These are phyloP conservation scores for Nyctalus aviator DNA, from an alignment of 2,797 vertebrate species.

Conservation along the genomic window DNA sequence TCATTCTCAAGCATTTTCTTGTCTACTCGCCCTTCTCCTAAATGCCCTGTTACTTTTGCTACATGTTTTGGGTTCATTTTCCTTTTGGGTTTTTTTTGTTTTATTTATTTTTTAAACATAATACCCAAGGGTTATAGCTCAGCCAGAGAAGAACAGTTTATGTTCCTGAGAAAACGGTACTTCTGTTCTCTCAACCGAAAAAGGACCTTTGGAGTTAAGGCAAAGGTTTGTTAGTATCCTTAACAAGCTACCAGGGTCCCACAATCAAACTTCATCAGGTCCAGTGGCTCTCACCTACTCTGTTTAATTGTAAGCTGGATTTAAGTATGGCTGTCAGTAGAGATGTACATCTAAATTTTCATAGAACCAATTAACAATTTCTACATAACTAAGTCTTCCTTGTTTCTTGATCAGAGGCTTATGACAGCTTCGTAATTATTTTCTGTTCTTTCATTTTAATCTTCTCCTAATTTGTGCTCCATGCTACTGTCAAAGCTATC, in stretches of 20 bases:
- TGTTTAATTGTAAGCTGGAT: neutral
- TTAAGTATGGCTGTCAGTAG: neutral
- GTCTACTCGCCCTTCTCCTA: neutral
- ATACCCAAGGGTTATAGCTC: neutral
- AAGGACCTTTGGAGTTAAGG: neutral
- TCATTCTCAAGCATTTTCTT: neutral
- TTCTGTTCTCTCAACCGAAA: neutral
- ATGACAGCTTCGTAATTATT: neutral
- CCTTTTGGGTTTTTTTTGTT: neutral
- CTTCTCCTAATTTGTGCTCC: neutral
- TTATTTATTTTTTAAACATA: neutral
- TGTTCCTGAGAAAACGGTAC: neutral
- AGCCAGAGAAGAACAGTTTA: neutral
- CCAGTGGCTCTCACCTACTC: neutral
- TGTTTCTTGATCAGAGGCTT: neutral
- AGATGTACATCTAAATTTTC: neutral
- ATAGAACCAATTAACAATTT: neutral
- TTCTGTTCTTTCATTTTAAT: neutral
- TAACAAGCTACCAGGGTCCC: neutral
- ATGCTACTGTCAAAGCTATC: neutral
- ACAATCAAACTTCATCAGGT: neutral
- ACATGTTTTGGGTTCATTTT: neutral
- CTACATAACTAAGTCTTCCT: neutral
- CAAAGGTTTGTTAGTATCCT: neutral
- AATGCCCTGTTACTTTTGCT: neutral